Percentiles rank a stretch among this genome's conserved stretches.
Conservation (phyloP, 2,797 vertebrate genomes). For the Chlorospingus flavigularis region DNA sequence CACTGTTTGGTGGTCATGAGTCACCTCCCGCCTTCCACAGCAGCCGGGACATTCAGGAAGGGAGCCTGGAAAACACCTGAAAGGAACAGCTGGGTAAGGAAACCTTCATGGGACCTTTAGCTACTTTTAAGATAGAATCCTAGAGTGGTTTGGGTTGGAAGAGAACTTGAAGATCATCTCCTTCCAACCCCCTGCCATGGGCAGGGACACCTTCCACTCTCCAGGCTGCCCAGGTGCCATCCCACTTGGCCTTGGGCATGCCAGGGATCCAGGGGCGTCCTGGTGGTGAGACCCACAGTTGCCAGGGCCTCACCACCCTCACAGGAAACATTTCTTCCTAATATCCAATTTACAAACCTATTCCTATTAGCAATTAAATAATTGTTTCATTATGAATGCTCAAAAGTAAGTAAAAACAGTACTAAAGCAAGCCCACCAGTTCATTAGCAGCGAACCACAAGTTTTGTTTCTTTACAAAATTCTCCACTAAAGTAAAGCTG, state of each 20-base stretch:
- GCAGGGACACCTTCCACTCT: background rate
- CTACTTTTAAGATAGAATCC: background rate
- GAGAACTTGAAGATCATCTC: background rate
- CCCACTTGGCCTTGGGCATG: background rate
- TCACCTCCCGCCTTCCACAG: background rate
- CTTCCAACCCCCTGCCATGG: too few relatives aligned
- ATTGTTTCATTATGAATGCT: background rate
- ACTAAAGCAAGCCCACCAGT: background rate
- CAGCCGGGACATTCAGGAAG: constrained; percentile 29
- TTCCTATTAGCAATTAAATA: background rate
- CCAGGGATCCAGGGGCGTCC: background rate
- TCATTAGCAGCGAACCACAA: background rate
- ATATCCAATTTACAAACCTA: background rate
- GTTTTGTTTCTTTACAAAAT: background rate
- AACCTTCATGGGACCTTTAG: background rate
- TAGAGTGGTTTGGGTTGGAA: background rate
- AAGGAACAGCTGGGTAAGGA: background rate
- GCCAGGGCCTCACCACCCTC: background rate
- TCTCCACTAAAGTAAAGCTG: background rate
- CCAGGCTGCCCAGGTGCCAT: background rate
- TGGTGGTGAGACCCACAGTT: background rate
- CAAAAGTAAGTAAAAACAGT: background rate
- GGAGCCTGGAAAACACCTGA: constrained; percentile 36
- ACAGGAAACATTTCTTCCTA: background rate
- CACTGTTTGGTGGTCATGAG: constrained; percentile 50